Evolutionary conservation across 1,140 invertebrate species (phyloP), one percentile per base, ranked within the genome.

Genomic region (Mactra quadrangularis): DNA sequence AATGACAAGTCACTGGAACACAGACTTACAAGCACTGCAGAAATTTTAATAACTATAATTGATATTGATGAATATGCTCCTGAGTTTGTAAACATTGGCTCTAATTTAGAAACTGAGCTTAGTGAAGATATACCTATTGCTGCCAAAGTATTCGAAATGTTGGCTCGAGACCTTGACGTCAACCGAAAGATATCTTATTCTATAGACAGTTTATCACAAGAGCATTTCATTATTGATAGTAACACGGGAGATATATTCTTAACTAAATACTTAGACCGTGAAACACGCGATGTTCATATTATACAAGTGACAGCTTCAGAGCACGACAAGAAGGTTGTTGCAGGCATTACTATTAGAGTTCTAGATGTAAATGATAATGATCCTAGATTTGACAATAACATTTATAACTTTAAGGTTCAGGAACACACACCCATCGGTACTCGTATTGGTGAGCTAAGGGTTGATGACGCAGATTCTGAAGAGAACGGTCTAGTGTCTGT

Each of bases 331-430:
- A 47, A 22, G 38, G 33, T 52, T 19, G 41, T 59, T 47, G 70
- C 47, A 3, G 74, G n/a, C 11, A 35, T 66, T 52, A 64, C 31
- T 17, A 29, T 82, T 47, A 74, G 35, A 33, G 71, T 82, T 11
- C 1, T 31, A 11, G 79, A 82, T 66, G 25, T 74, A 13, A 82
- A 82, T 62, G 79, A 82, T 29, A 82, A 82, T 45, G 57, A 82
- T 31, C 79, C 79, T 6, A 27, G 27, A 2, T 82, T 82, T 75
- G 41, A 19, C 22, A 33, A 41, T 1, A 82, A 66, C 35, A 6
- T 82, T n/a, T 82, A 64, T 27, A 74, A 66, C 25, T 82, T 74
- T 55, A 29, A 74, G n/a, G 45, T 74, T 1, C 7, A 62, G 50
- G 79, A 82, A 74, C 15, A 45, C 4, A 22, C 68, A 17, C 41